These are phyloP conservation scores for Boleophthalmus pectinirostris DNA, from an alignment of 2,113 vertebrate species.

Conservation along the genomic window DNA sequence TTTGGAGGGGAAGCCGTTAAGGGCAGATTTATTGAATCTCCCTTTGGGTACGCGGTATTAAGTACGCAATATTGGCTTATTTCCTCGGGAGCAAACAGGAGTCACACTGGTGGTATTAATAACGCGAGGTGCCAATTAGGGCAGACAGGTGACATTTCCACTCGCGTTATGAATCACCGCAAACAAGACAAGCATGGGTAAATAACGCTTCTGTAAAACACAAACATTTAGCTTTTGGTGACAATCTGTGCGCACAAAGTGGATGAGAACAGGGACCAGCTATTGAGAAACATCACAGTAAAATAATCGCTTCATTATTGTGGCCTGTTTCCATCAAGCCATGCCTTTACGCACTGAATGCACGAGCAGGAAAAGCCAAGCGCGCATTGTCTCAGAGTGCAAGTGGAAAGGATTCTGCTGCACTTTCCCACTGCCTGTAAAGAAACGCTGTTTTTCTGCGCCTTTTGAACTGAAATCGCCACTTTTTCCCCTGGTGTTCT, in stretches of 20 bases:
- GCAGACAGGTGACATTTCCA: constrained; percentile 87
- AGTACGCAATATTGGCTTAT: constrained; percentile 84
- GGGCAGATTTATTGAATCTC: constrained; percentile 97
- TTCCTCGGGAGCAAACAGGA: constrained; percentile 77
- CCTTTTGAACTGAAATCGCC: constrained; percentile 90
- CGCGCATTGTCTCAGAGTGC: constrained; percentile 80
- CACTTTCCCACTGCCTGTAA: constrained; percentile 91
- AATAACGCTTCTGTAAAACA: constrained; percentile 44
- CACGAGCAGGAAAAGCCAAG: constrained; percentile 66
- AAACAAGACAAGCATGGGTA: constrained; percentile 64
- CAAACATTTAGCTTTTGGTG: constrained; percentile 45
- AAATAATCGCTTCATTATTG: constrained; percentile 72
- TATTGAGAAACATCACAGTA: constrained; percentile 64
- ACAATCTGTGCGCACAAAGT: constrained; percentile 50
- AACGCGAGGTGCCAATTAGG: constrained; percentile 84
- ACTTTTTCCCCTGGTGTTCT: constrained; percentile 91
- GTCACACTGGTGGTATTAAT: constrained; percentile 85
- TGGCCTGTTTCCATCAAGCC: constrained; percentile 52
- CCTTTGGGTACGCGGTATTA: constrained; percentile 89
- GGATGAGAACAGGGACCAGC: constrained; percentile 50
- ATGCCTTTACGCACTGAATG: constrained; percentile 60
- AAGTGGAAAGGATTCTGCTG: constrained; percentile 88
- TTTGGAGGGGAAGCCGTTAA: constrained; percentile 88
- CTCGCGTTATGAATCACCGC: constrained; percentile 71
- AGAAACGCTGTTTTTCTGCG: constrained; percentile 81